Evolutionary conservation across 2,113 vertebrate genomes (phyloP).

Genomic region (Pygoscelis adeliae): DNA sequence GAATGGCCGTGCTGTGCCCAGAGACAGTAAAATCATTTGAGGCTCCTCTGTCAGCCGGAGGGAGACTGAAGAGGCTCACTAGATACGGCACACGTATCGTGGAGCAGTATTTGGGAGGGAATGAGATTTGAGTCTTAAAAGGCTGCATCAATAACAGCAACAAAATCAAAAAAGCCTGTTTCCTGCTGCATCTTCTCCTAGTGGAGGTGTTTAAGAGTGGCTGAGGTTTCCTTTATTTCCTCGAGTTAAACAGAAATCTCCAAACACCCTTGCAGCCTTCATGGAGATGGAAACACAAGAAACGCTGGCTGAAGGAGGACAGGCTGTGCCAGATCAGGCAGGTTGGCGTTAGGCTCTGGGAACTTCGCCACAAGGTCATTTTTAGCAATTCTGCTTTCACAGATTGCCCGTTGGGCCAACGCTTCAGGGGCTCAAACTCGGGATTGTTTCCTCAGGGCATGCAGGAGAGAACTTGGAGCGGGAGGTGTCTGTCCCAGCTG

Average conservation of each 20-base stretch:
- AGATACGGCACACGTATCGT: rapidly evolving
- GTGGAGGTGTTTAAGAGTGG: neutral
- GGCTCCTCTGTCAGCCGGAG: neutral
- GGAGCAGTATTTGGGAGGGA: neutral
- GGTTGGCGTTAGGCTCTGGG: neutral
- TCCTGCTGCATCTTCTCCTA: neutral
- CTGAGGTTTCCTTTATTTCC: neutral
- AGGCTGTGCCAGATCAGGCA: rapidly evolving
- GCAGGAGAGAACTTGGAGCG: neutral
- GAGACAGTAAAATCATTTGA: neutral
- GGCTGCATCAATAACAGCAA: neutral
- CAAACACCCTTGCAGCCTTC: neutral
- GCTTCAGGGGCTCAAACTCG: neutral
- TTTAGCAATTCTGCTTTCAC: neutral
- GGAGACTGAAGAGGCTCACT: neutral
- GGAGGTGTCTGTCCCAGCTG: neutral
- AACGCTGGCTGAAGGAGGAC: neutral
- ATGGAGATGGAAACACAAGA: neutral
- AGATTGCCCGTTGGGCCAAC: neutral
- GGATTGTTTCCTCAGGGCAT: neutral
- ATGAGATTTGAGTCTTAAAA: neutral
- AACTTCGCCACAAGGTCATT: neutral
- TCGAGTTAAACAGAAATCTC: neutral
- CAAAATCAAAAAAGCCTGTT: neutral
- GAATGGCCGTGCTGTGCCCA: rapidly evolving